Base-by-base conservation (phyloP, 1,140 invertebrate genomes). In the Kradibia gibbosae region DNA sequence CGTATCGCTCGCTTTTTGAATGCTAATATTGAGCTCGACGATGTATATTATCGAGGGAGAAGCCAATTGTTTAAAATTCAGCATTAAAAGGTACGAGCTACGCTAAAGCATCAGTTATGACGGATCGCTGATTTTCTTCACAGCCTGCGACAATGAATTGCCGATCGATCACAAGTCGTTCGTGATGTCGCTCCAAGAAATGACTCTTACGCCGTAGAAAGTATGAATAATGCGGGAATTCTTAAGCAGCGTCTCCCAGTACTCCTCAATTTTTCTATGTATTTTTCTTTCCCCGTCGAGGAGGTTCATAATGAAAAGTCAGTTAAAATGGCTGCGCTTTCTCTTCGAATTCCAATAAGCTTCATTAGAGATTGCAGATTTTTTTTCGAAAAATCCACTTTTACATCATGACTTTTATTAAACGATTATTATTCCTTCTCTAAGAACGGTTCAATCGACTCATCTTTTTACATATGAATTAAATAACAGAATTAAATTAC, bases 191-290 rank as follows among this genome's bases (percentile, higher is more conserved):
- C 25, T 62, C 17, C 25, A 31, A 34, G 60, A 65, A 65, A 77
- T 48, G 36, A 50, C 42, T 48, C 39, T 50, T 65, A 28, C 45
- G 31, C 20, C 45, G 7, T 15, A 0, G 48, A 36, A 22, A 70
- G 62, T 39, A 78, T 78, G 77, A 78, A 78, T 55, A 70, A 78
- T 78, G 65, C 7, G 0, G 3, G n/a, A 57, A 22, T 36, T 45
- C 53, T 57, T 28, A 57, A 22, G 31, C 31, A 31, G 42, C 22
- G 31, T 25, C 48, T 50, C 48, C 8, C 48, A 34, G 15, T 39
- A 22, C 15, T 67, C 62, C n/a, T 13, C 39, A n/a, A 34, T 73
- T 34, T 73, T 73, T 73, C 73, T 10, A 25, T 25, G n/a, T 50
- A 31, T 53, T 75, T 45, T 39, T 57, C 53, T 39, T 57, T 20